Evolutionary conservation across 2,888 invertebrate genomes (phyloP).

Genomic region (Pachydiplax longipennis): DNA sequence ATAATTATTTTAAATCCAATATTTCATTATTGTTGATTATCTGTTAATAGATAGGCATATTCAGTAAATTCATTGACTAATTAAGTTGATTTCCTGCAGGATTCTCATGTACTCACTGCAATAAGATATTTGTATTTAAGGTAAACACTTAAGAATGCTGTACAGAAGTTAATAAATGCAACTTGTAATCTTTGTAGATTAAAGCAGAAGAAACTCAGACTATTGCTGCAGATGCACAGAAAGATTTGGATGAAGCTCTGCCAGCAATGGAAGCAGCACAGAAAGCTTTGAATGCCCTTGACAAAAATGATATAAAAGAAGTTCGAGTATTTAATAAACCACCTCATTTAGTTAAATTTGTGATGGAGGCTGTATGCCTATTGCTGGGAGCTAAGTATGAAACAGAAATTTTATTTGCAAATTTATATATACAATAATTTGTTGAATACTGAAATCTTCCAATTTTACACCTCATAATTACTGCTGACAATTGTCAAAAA

Average conservation of each 20-base stretch:
- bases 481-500: too few species aligned
- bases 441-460: too few species aligned
- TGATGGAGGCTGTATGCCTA: constrained; percentile 92
- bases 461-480: too few species aligned
- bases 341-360: constrained; percentile 83
- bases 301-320: constrained; percentile 91
- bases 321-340: constrained; percentile 88
- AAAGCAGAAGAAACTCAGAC: constrained; percentile 85
- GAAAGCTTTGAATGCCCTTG: constrained; percentile 82
- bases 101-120: too few species aligned
- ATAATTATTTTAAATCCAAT: too few species aligned
- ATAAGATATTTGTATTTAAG: too few species aligned
- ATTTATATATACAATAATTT: not conserved
- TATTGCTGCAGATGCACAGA: constrained; percentile 85
- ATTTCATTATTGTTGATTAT: too few species aligned
- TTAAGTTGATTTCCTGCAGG: too few species aligned
- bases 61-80: too few species aligned
- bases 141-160: too few species aligned
- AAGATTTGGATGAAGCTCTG: constrained; percentile 83
- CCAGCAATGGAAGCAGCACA: constrained; percentile 87
- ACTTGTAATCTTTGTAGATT: constrained; percentile 59
- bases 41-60: too few species aligned
- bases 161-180: not conserved
- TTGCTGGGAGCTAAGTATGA: constrained; percentile 81
- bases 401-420: not conserved